phyloP scores from a whole-genome alignment of 2,113 vertebrate species.

The Dendrocopos noguchii region DNA sequence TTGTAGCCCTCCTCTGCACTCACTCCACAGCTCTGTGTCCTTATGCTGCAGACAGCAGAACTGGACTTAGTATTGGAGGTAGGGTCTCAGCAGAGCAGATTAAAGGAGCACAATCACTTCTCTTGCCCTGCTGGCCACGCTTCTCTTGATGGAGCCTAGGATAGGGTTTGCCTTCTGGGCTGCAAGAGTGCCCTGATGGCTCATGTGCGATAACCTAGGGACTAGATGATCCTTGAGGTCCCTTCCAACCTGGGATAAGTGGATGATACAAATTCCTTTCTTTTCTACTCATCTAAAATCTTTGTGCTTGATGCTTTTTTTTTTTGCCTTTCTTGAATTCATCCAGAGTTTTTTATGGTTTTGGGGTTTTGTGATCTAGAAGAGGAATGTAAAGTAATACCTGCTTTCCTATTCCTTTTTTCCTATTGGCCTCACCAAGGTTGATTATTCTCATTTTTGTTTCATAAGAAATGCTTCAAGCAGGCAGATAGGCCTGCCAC shows the following conservation, averaged over 20 bases:
- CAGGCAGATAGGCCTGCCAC: constrained; percentile 9
- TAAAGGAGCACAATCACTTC: too few species aligned
- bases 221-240: too few species aligned
- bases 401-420: constrained; percentile 10
- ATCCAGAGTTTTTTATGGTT: not conserved
- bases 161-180: too few species aligned
- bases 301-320: not conserved
- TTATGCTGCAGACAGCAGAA: too few species aligned
- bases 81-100: too few species aligned
- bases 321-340: not conserved
- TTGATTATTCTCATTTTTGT: not conserved
- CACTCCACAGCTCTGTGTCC: too few species aligned
- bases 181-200: too few species aligned
- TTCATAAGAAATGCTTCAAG: not conserved
- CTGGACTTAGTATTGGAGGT: too few species aligned
- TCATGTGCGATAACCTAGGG: too few species aligned
- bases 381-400: not conserved
- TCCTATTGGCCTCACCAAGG: not conserved
- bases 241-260: not conserved
- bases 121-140: too few species aligned
- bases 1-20: too few species aligned
- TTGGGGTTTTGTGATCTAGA: not conserved
- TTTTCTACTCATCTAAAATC: not conserved
- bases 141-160: too few species aligned
- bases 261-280: not conserved